Conservation (phyloP, 2,113 vertebrate genomes). For the Entelurus aequoreus region DNA sequence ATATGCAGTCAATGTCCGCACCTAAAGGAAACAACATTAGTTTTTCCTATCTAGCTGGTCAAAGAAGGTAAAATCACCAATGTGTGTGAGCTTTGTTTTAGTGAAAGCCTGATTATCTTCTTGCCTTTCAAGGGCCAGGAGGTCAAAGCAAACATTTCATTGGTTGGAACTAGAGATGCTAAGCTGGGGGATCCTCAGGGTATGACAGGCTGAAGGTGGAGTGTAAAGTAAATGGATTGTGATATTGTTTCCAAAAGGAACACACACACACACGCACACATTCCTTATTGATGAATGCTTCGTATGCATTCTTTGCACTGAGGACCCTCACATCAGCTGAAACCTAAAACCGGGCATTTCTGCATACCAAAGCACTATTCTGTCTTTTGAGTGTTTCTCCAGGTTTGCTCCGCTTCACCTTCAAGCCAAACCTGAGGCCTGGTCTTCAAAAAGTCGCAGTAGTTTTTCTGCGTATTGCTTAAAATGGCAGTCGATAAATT, state of each 20-base stretch:
- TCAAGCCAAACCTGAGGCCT: slow-evolving; percentile 35
- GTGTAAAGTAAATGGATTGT: slow-evolving; percentile 62
- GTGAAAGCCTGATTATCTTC: slow-evolving; percentile 55
- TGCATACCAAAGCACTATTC: slow-evolving; percentile 60
- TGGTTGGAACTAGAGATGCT: slow-evolving; percentile 41
- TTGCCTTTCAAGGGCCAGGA: slow-evolving; percentile 48
- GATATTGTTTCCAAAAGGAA: slow-evolving; percentile 62
- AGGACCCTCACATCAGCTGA: slow-evolving; percentile 59
- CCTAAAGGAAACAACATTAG: too few species aligned
- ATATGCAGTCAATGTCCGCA: too few species aligned
- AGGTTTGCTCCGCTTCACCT: slow-evolving; percentile 43
- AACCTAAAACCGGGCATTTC: slow-evolving; percentile 64
- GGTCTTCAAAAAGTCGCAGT: slow-evolving; percentile 37
- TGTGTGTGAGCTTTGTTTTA: slow-evolving; percentile 38
- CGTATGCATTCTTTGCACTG: slow-evolving; percentile 64
- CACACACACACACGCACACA: slow-evolving; percentile 5
- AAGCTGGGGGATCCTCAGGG: slow-evolving; percentile 35
- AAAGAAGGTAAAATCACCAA: background rate
- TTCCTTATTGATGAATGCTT: slow-evolving; percentile 64
- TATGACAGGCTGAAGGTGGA: slow-evolving; percentile 53
- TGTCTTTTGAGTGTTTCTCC: slow-evolving; percentile 46
- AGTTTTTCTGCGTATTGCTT: slow-evolving; percentile 15
- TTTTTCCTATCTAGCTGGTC: background rate
- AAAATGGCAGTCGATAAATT: slow-evolving; percentile 41
- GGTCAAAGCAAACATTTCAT: slow-evolving; percentile 50